Conservation (phyloP, 2,113 vertebrate genomes). For the Nothocercus nigrocapillus region DNA sequence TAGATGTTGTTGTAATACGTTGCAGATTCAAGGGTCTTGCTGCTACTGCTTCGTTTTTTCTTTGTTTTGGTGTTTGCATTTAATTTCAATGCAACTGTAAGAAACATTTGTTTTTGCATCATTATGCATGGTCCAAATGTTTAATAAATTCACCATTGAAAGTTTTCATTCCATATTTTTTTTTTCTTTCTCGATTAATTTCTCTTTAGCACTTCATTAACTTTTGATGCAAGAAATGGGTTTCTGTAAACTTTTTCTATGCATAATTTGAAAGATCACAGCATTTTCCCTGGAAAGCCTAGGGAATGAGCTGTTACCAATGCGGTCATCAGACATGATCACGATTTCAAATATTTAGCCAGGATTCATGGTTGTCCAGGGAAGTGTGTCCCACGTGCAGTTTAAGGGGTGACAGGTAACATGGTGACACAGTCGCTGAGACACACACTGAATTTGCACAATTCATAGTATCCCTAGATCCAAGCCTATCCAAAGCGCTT, state of each 20-base stretch:
- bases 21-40: not conserved
- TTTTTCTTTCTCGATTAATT: not conserved
- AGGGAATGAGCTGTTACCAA: not conserved
- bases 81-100: not conserved
- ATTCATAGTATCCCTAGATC: not conserved
- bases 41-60: not conserved
- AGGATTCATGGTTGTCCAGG: not conserved
- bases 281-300: not conserved
- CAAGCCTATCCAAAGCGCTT: rapidly evolving
- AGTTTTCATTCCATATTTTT: not conserved
- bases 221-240: not conserved
- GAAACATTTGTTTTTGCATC: not conserved
- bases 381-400: rapidly evolving
- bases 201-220: not conserved
- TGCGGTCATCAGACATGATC: not conserved
- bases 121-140: not conserved
- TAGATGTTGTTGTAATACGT: not conserved
- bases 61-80: not conserved
- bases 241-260: not conserved
- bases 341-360: rapidly evolving
- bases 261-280: not conserved
- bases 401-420: not conserved
- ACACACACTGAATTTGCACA: not conserved
- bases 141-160: not conserved
- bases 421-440: not conserved